Percentiles rank a stretch among this genome's conserved stretches.
These are phyloP conservation scores for Drosophila formosana DNA, from an alignment of 2,888 invertebrate species.

Conservation along the genomic window DNA sequence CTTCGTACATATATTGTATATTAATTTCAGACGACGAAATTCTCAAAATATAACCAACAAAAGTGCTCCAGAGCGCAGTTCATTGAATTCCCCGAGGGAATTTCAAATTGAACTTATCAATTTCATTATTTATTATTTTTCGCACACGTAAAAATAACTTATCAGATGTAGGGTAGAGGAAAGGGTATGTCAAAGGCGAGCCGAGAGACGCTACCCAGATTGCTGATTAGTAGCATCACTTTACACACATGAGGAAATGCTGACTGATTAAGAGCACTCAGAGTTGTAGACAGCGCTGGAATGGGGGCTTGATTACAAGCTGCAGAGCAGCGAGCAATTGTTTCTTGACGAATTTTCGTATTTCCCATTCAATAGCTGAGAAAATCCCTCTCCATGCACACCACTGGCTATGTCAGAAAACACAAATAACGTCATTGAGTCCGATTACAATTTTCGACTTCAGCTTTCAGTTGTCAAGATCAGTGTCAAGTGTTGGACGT, in stretches of 20 bases:
- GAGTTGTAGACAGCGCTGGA: conserved; percentile 1
- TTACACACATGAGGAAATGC: conserved; percentile 32
- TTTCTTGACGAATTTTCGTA: not conserved
- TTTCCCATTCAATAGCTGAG: not conserved
- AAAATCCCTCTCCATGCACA: not conserved
- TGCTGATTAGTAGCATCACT: conserved; percentile 4
- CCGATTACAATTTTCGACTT: conserved; percentile 22
- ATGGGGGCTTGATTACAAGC: not conserved
- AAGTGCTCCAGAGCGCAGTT: not conserved
- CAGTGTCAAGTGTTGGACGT: conserved; percentile 32
- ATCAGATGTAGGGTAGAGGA: not conserved
- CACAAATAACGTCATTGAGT: conserved; percentile 10
- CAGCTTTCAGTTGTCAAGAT: conserved; percentile 10
- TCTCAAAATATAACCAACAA: not conserved
- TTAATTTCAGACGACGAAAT: not conserved
- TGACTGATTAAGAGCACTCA: conserved; percentile 42
- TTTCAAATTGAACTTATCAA: not conserved
- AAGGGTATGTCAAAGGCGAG: conserved; percentile 25
- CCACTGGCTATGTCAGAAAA: conserved; percentile 8
- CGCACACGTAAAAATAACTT: not conserved
- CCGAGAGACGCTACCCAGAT: not conserved
- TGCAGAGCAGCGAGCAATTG: not conserved
- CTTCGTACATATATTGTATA: not conserved
- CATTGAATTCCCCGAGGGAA: not conserved
- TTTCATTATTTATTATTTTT: not conserved